These are phyloP conservation scores for Labeo catla DNA, from an alignment of 2,113 vertebrate genomes.

Conservation along the genomic window DNA sequence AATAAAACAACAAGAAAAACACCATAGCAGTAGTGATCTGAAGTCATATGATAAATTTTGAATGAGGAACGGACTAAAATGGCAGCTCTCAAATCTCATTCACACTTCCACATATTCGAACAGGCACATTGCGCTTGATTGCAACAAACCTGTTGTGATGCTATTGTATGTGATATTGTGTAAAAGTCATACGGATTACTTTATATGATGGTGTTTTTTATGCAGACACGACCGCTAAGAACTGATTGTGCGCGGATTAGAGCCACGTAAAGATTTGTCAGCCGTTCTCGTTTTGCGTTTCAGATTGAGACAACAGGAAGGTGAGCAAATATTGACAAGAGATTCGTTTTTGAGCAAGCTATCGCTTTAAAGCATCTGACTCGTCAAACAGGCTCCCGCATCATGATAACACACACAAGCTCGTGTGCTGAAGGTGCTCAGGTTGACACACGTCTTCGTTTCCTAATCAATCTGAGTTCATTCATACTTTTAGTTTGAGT, in stretches of 20 bases:
- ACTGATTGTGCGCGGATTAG: no score
- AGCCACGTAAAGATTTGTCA: background rate
- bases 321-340: background rate
- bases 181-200: no score
- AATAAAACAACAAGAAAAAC: background rate
- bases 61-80: background rate
- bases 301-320: background rate
- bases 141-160: no score
- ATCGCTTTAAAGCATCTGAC: background rate
- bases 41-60: background rate
- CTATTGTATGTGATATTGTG: no score
- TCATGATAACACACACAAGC: background rate
- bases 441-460: background rate
- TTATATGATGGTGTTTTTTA: no score
- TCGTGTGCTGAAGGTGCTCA: background rate
- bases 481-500: background rate
- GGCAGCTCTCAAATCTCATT: background rate
- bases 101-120: slow-evolving; percentile 1
- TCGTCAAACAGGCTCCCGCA: background rate
- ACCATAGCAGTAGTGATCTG: background rate
- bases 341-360: background rate
- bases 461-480: background rate
- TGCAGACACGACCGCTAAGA: background rate
- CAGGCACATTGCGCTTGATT: background rate
- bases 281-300: background rate